phyloP scores from a whole-genome alignment of 92 coral and sea anemone species.

The Ricordea florida region DNA sequence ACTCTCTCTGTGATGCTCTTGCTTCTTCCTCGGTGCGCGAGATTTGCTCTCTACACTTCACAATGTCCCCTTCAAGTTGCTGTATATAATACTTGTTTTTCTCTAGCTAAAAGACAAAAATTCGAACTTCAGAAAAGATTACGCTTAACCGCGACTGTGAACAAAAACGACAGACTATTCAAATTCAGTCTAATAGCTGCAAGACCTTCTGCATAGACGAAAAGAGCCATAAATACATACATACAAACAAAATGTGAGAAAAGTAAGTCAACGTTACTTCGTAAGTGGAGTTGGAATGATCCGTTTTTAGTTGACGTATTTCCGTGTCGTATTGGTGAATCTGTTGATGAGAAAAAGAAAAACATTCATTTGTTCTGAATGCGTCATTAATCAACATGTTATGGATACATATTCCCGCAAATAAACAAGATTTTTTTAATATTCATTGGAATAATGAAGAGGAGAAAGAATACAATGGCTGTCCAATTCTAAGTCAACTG shows the following conservation, averaged over 20 bases:
- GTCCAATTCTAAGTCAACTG: no score
- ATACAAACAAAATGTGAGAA: no score
- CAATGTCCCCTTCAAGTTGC: conserved; percentile 76
- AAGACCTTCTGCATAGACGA: no score
- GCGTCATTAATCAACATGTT: no score
- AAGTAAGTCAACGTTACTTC: conserved; percentile 88
- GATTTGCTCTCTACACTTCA: conserved; percentile 81
- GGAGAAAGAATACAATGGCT: no score
- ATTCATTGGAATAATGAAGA: no score
- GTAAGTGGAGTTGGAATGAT: conserved; percentile 59
- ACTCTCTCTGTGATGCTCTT: conserved; percentile 70
- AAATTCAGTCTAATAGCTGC: no score
- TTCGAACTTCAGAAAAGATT: not conserved
- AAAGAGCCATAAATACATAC: no score
- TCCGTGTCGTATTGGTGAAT: conserved; percentile 81
- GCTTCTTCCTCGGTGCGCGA: conserved; percentile 63
- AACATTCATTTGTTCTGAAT: not conserved
- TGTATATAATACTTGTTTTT: conserved; percentile 79
- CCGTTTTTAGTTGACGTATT: conserved; percentile 72
- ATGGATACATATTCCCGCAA: no score
- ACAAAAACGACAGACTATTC: no score
- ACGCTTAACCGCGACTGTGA: no score
- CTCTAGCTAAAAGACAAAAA: conserved; percentile 57
- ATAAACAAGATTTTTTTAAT: no score
- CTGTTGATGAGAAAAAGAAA: conserved; percentile 9